Conservation (phyloP, 2,113 vertebrate genomes). For the Fregetta grallaria region DNA sequence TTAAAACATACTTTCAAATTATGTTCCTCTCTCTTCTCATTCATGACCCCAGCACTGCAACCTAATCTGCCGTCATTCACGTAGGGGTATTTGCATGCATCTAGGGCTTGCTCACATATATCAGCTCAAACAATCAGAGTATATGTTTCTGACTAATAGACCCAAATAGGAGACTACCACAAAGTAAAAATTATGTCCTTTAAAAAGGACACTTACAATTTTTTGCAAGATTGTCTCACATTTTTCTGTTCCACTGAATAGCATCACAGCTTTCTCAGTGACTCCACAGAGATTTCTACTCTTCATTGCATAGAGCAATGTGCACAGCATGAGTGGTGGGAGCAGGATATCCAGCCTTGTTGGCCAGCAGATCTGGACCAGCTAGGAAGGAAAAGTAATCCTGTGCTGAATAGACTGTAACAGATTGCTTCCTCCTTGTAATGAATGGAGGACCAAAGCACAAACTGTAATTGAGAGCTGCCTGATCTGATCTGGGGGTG, state of each 20-base stretch:
- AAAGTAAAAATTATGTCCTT: neutral
- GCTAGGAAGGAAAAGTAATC: neutral
- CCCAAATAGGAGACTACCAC: neutral
- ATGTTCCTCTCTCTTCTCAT: neutral
- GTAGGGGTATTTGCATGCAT: neutral
- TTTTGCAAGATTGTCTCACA: neutral
- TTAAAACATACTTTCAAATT: neutral
- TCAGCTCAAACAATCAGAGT: neutral
- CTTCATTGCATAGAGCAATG: rapidly evolving
- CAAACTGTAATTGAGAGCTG: neutral
- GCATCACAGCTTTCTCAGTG: neutral
- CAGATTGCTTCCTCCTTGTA: neutral
- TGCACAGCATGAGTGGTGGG: neutral
- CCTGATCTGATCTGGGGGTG: neutral
- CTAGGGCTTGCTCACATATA: neutral
- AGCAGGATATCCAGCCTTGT: neutral
- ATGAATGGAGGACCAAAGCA: neutral
- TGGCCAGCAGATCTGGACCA: neutral
- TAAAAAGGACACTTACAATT: neutral
- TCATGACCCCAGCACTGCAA: neutral
- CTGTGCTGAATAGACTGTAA: neutral
- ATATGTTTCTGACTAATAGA: neutral
- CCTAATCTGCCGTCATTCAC: neutral
- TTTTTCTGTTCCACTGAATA: neutral
- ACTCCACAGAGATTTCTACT: neutral